A percentile compares a stretch with the other conserved stretches of the same genome.
These are phyloP conservation scores for Pimephales promelas DNA, from an alignment of 2,113 vertebrate species.

Conservation along the genomic window DNA sequence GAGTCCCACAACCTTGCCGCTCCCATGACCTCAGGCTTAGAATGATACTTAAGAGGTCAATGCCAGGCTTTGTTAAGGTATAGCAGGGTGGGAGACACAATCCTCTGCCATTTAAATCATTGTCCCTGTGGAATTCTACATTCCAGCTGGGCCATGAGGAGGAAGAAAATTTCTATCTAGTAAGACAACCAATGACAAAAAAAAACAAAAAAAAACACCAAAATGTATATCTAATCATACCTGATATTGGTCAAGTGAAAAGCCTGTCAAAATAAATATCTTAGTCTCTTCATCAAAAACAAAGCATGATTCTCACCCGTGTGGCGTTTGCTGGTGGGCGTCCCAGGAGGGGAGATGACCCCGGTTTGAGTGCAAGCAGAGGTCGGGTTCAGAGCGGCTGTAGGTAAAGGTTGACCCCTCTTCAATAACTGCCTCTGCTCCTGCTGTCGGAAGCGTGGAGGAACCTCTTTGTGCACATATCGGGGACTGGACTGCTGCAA, in stretches of 20 bases:
- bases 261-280: neutral
- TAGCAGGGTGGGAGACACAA: constrained; percentile 21
- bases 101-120: constrained; percentile 1
- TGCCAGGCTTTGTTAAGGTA: constrained; percentile 11
- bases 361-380: constrained; percentile 72
- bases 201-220: neutral
- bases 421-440: constrained; percentile 98
- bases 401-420: constrained; percentile 92
- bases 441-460: constrained; percentile 96
- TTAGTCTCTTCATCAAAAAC: neutral
- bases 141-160: constrained; percentile 20
- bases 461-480: constrained; percentile 91
- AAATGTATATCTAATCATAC: neutral
- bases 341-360: constrained; percentile 76
- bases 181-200: neutral
- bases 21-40: constrained; percentile 34
- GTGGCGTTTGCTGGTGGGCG: constrained; percentile 79
- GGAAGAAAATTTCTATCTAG: neutral
- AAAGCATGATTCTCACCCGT: constrained; percentile 76
- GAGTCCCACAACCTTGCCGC: constrained; percentile 42
- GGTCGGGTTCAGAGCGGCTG: constrained; percentile 77
- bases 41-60: constrained; percentile 21
- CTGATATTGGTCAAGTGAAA: neutral
- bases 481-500: constrained; percentile 74
- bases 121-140: neutral